phyloP scores from a whole-genome alignment of 2,888 invertebrate genomes.

The Linnaemya tessellans region DNA sequence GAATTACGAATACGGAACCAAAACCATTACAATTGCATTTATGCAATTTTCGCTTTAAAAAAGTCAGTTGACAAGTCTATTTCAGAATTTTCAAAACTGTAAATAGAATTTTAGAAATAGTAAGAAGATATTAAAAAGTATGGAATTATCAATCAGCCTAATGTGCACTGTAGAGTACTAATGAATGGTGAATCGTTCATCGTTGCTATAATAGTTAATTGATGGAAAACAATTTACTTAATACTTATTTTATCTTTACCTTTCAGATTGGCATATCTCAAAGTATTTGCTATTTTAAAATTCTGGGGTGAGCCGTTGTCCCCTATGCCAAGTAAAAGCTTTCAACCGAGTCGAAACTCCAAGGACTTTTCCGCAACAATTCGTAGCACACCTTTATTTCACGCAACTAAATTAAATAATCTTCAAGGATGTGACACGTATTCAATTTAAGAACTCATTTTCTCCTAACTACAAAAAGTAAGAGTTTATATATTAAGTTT shows the following conservation, averaged over 20 bases:
- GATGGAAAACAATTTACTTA: no score
- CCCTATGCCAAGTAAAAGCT: slow-evolving; percentile 82
- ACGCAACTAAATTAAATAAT: slow-evolving; percentile 80
- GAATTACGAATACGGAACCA: no score
- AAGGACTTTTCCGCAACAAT: slow-evolving; percentile 80
- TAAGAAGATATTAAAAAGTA: no score
- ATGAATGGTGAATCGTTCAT: no score
- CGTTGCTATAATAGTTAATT: no score
- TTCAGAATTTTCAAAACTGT: no score
- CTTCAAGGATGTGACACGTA: slow-evolving; percentile 82
- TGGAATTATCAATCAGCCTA: no score
- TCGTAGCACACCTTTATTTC: slow-evolving; percentile 81
- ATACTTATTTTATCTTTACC: background rate
- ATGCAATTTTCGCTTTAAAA: no score
- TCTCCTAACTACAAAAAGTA: background rate
- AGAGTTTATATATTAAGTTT: background rate
- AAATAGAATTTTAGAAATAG: no score
- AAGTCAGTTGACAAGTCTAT: no score
- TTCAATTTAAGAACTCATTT: slow-evolving; percentile 76
- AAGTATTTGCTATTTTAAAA: slow-evolving; percentile 81
- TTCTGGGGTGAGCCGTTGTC: slow-evolving; percentile 83
- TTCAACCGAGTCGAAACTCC: slow-evolving; percentile 82
- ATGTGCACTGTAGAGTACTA: no score
- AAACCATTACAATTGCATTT: no score
- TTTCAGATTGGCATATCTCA: slow-evolving; percentile 81